Evolutionary conservation across 2,113 vertebrate genomes (phyloP).

Genomic region (Odocoileus hemionus): DNA sequence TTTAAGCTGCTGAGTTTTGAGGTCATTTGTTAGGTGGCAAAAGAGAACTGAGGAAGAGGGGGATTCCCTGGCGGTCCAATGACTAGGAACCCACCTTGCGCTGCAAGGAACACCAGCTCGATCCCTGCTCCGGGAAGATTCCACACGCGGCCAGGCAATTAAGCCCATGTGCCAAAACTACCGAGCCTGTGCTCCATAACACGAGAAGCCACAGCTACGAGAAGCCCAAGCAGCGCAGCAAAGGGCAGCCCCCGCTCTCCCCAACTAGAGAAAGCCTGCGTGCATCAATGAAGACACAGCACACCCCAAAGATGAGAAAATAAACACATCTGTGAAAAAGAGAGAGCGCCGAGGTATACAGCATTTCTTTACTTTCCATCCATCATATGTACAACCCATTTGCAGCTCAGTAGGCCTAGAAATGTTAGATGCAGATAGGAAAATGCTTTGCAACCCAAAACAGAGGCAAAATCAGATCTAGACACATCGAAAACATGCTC

Average conservation of each 20-base stretch:
- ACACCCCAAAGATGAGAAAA: background rate
- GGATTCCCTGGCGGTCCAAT: background rate
- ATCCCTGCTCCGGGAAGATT: background rate
- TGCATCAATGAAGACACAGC: background rate
- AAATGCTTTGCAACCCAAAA: background rate
- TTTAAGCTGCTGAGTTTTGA: background rate
- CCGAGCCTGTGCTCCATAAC: background rate
- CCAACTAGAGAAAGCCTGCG: background rate
- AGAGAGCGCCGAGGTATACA: background rate
- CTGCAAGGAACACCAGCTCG: background rate
- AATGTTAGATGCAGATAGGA: background rate
- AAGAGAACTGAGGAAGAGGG: background rate
- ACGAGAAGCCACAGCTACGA: background rate
- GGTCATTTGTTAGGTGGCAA: background rate
- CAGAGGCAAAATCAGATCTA: background rate
- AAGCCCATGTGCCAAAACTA: background rate
- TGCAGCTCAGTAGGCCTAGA: background rate
- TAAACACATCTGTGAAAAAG: background rate
- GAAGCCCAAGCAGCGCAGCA: background rate
- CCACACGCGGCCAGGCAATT: background rate
- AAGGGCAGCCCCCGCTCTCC: background rate
- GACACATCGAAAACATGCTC: background rate
- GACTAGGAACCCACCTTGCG: background rate
- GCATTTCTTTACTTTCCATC: background rate
- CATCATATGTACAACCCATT: background rate